phyloP scores from a whole-genome alignment of 2,888 invertebrate genomes.

The Crocallis elinguaria region DNA sequence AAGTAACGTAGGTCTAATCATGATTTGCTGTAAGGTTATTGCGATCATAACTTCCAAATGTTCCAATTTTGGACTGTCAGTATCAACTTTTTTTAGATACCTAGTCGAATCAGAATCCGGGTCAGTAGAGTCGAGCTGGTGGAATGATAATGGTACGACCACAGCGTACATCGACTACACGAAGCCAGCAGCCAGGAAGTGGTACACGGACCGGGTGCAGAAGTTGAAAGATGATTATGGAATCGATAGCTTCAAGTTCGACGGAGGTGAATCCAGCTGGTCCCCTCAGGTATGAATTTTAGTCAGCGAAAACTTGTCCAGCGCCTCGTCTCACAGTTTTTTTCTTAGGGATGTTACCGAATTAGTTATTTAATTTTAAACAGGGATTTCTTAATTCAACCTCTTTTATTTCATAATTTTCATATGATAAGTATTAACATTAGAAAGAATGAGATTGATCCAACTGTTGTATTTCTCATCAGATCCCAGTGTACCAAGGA shows the following conservation, averaged over 20 bases:
- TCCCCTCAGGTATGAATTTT: constrained; percentile 74
- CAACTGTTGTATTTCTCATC: background rate
- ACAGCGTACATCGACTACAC: constrained; percentile 89
- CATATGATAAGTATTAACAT: too few species aligned
- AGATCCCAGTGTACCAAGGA: constrained; percentile 73
- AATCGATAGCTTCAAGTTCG: constrained; percentile 92
- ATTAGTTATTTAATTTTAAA: too few species aligned
- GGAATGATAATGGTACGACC: constrained; percentile 78
- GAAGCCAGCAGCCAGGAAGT: constrained; percentile 86
- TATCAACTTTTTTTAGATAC: constrained; percentile 54
- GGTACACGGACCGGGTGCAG: constrained; percentile 82
- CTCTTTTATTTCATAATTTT: too few species aligned
- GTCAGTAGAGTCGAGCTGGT: constrained; percentile 81
- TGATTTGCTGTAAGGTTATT: too few species aligned
- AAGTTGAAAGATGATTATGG: constrained; percentile 84
- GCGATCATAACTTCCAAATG: too few species aligned
- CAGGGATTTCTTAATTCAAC: too few species aligned
- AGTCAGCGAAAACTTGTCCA: background rate
- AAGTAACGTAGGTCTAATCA: constrained; percentile 38
- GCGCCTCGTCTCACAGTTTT: too few species aligned
- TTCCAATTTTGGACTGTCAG: too few species aligned
- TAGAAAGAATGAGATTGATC: too few species aligned
- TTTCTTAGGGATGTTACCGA: too few species aligned
- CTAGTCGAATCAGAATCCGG: constrained; percentile 77
- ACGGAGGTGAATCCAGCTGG: constrained; percentile 90